These are phyloP conservation scores for Cremastinae sp. DNA, from an alignment of 2,888 invertebrate genomes.

Conservation along the genomic window DNA sequence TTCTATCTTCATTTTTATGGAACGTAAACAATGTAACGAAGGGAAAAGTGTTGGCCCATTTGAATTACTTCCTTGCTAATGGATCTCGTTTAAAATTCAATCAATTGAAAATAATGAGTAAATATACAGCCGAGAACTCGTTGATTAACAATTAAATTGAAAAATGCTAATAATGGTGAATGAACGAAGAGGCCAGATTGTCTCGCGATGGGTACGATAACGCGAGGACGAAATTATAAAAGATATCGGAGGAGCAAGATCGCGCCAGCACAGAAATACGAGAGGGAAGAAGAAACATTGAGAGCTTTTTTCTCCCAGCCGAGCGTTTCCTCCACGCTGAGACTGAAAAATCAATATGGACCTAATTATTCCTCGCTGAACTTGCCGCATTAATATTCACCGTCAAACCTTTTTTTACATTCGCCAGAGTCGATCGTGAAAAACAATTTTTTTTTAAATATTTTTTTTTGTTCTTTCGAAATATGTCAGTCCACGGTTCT, in stretches of 20 bases:
- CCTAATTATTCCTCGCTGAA: slow-evolving; percentile 59
- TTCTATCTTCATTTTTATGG: not conserved
- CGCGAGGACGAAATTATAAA: not conserved
- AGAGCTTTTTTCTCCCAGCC: slow-evolving; percentile 5
- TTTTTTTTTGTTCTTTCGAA: not conserved
- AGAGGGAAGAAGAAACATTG: slow-evolving; percentile 27
- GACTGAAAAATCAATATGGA: slow-evolving; percentile 55
- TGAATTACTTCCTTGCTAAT: not conserved
- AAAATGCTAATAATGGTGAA: slow-evolving; percentile 24
- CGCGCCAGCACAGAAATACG: not conserved
- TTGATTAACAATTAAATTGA: slow-evolving; percentile 36
- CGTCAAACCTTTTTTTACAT: not conserved
- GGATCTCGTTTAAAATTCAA: slow-evolving; percentile 12
- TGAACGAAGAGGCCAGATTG: not conserved
- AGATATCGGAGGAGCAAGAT: not conserved
- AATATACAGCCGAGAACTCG: not conserved
- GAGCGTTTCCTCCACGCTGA: not conserved
- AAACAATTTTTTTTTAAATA: slow-evolving; percentile 9
- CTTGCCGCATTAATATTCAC: slow-evolving; percentile 25
- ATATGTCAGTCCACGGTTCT: slow-evolving; percentile 18
- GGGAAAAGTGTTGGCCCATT: not conserved
- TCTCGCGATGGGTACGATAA: slow-evolving; percentile 14
- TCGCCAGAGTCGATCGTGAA: too few species aligned
- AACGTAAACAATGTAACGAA: not conserved
- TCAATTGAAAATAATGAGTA: slow-evolving; percentile 9